Evolutionary conservation across 2,888 invertebrate species (phyloP).

Genomic region (Sphecodes monilicornis): DNA sequence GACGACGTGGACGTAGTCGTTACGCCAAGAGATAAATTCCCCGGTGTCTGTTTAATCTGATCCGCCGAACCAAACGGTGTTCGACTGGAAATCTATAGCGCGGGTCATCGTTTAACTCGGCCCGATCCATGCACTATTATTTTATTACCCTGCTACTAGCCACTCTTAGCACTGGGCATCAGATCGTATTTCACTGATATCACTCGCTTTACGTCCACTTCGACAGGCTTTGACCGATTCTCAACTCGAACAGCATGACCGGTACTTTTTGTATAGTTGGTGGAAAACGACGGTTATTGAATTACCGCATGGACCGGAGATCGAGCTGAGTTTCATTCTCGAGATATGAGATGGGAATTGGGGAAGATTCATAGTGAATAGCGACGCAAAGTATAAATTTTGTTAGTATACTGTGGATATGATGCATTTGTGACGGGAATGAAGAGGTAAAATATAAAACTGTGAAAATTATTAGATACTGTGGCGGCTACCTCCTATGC

Average conservation of each 20-base stretch:
- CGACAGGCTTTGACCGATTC: background rate
- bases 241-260: background rate
- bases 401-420: background rate
- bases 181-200: background rate
- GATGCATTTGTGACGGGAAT: background rate
- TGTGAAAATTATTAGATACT: no score
- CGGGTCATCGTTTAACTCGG: constrained; percentile 42
- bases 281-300: no score
- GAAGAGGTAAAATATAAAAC: background rate
- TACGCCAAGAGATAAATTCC: constrained; percentile 66
- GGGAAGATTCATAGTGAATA: background rate
- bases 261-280: background rate
- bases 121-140: constrained; percentile 17
- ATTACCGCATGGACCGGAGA: no score
- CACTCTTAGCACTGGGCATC: background rate
- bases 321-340: background rate
- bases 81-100: constrained; percentile 59
- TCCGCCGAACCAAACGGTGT: constrained; percentile 38
- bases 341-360: background rate
- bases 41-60: constrained; percentile 61
- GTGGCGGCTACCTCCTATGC: no score
- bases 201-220: background rate
- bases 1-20: constrained; percentile 59
- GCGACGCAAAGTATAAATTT: background rate
- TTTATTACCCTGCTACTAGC: constrained; percentile 24